These are phyloP conservation scores for Callitettix versicolor DNA, from an alignment of 1,140 invertebrate genomes.

Conservation along the genomic window DNA sequence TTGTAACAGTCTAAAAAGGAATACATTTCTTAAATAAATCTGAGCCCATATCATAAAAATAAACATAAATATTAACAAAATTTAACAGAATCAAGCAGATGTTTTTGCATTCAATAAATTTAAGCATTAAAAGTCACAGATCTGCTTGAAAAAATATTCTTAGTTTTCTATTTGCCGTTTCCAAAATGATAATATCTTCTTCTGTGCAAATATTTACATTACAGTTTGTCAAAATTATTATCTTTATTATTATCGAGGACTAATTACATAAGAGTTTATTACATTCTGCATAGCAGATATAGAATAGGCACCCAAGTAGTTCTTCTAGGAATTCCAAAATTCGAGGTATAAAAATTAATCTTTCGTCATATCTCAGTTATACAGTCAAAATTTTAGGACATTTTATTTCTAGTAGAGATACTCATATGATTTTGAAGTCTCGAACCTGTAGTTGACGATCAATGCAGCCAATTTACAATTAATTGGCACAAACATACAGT, in stretches of 20 bases:
- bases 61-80: too few relatives aligned
- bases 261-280: conserved; percentile 6
- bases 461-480: too few relatives aligned
- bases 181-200: neutral
- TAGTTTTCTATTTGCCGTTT: too few relatives aligned
- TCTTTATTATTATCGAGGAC: conserved; percentile 13
- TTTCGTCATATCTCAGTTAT: neutral
- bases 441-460: too few relatives aligned
- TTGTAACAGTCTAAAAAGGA: too few relatives aligned
- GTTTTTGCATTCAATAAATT: too few relatives aligned
- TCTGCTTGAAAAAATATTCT: too few relatives aligned
- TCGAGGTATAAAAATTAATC: neutral
- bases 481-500: too few relatives aligned
- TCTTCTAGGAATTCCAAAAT: neutral
- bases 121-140: too few relatives aligned
- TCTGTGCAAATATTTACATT: conserved; percentile 8
- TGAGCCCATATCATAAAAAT: too few relatives aligned
- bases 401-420: neutral
- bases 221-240: conserved; percentile 12
- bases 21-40: too few relatives aligned
- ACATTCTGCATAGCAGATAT: conserved; percentile 11
- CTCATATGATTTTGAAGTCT: neutral
- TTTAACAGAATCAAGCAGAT: too few relatives aligned
- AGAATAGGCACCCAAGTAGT: conserved; percentile 13
- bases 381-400: neutral